Percentiles rank a stretch among this genome's conserved stretches.
phyloP scores from a whole-genome alignment of 2,888 invertebrate species.

The Drosophila prostipennis region DNA sequence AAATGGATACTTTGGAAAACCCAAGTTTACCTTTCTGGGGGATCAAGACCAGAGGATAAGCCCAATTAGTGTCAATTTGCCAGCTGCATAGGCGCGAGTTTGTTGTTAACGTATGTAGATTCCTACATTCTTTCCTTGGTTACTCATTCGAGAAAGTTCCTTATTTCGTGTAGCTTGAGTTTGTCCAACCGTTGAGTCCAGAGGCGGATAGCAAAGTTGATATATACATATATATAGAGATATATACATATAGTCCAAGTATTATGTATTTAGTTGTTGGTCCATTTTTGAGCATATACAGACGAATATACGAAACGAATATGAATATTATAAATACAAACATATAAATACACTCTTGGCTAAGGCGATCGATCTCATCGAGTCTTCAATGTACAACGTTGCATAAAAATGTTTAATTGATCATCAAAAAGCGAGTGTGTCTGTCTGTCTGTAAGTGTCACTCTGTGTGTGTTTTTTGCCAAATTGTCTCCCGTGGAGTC shows the following conservation, averaged over 20 bases:
- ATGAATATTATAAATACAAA: conserved; percentile 38
- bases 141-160: conserved; percentile 54
- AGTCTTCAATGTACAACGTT: conserved; percentile 49
- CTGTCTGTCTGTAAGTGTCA: conserved; percentile 43
- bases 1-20: background rate
- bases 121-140: conserved; percentile 22
- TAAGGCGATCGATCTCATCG: conserved; percentile 24
- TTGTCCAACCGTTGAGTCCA: conserved; percentile 58
- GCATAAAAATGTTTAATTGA: conserved; percentile 74
- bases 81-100: conserved; percentile 40
- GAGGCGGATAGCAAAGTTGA: conserved; percentile 48
- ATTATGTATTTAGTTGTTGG: conserved; percentile 80
- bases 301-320: conserved; percentile 50
- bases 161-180: conserved; percentile 61
- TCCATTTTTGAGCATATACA: conserved; percentile 71
- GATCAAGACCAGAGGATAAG: conserved; percentile 24
- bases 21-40: conserved; percentile 29
- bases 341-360: conserved; percentile 21
- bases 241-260: conserved; percentile 61
- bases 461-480: conserved; percentile 45
- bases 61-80: conserved; percentile 52
- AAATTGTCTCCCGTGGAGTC: conserved; percentile 76
- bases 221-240: conserved; percentile 37
- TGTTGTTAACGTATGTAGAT: conserved; percentile 49
- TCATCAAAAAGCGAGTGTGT: conserved; percentile 58